phyloP scores from a whole-genome alignment of 2,888 invertebrate genomes.

The Drosophila longiperda region DNA sequence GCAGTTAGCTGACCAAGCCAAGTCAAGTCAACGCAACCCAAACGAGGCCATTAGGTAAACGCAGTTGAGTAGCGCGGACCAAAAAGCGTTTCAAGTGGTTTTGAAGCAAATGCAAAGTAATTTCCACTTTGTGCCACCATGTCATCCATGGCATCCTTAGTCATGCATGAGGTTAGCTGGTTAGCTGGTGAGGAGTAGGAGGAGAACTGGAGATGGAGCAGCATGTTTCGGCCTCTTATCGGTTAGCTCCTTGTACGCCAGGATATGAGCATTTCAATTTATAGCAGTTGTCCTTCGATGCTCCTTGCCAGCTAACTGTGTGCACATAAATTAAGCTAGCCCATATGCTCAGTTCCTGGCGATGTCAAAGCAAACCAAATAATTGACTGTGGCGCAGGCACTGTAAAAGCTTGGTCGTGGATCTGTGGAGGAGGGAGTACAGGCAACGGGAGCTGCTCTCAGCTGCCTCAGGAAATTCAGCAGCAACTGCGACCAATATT shows the following conservation, averaged over 20 bases:
- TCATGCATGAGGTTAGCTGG: constrained; percentile 38
- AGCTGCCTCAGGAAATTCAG: constrained; percentile 13
- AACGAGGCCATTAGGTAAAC: constrained; percentile 70
- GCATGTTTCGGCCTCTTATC: constrained; percentile 45
- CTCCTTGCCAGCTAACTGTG: constrained; percentile 28
- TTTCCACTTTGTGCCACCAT: constrained; percentile 69
- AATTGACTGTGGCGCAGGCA: constrained; percentile 35
- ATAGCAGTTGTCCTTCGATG: constrained; percentile 61
- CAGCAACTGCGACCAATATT: constrained; percentile 18
- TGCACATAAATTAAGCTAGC: constrained; percentile 69
- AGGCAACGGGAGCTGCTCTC: not conserved
- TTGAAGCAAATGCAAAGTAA: constrained; percentile 62
- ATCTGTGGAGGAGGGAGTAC: not conserved
- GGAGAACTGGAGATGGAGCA: not conserved
- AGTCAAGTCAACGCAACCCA: constrained; percentile 35
- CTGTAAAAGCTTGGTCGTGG: not conserved
- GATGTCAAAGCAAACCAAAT: constrained; percentile 45
- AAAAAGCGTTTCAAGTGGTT: constrained; percentile 50
- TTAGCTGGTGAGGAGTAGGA: not conserved
- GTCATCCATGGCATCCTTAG: constrained; percentile 58
- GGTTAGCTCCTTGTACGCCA: constrained; percentile 45
- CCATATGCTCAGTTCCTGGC: constrained; percentile 15
- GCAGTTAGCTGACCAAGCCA: constrained; percentile 55
- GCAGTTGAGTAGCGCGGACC: constrained; percentile 33
- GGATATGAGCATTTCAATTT: constrained; percentile 78